phyloP scores from a whole-genome alignment of 2,888 invertebrate species.

The Melieria picta region DNA sequence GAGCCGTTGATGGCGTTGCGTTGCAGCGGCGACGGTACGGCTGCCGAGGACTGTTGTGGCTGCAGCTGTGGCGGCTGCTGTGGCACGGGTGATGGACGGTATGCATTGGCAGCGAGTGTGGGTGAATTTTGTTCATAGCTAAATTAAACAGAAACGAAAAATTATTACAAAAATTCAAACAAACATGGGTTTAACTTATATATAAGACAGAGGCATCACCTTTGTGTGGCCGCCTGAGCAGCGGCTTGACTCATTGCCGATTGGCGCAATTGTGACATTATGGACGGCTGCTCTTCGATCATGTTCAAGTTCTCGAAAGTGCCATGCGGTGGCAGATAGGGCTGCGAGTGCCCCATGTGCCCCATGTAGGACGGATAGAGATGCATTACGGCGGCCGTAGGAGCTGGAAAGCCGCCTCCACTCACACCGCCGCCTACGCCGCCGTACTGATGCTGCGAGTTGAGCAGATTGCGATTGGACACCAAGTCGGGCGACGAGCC shows the following conservation, averaged over 20 bases:
- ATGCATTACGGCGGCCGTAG: conserved; percentile 44
- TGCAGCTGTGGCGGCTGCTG: conserved; percentile 48
- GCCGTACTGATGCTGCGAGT: conserved; percentile 55
- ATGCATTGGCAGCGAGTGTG: conserved; percentile 67
- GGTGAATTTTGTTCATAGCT: conserved; percentile 53
- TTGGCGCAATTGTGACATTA: conserved; percentile 59
- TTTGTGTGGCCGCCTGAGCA: conserved; percentile 47
- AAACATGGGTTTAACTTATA: background rate
- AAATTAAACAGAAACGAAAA: conserved; percentile 19
- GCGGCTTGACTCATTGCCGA: conserved; percentile 58
- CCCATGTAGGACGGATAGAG: conserved; percentile 59
- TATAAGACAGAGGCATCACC: conserved; percentile 38
- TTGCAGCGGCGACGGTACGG: conserved; percentile 55
- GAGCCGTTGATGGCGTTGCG: conserved; percentile 67
- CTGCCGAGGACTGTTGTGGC: conserved; percentile 49
- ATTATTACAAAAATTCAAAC: background rate
- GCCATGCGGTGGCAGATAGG: conserved; percentile 71
- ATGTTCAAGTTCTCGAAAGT: conserved; percentile 80
- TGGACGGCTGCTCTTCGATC: conserved; percentile 65
- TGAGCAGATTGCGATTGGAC: conserved; percentile 75
- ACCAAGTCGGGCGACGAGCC: conserved; percentile 84
- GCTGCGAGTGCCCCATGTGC: conserved; percentile 64
- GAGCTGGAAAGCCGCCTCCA: conserved; percentile 30
- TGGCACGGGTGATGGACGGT: conserved; percentile 66
- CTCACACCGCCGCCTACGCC: conserved; percentile 42